phyloP scores from a whole-genome alignment of 2,797 vertebrate species.

The Leuciscus waleckii region DNA sequence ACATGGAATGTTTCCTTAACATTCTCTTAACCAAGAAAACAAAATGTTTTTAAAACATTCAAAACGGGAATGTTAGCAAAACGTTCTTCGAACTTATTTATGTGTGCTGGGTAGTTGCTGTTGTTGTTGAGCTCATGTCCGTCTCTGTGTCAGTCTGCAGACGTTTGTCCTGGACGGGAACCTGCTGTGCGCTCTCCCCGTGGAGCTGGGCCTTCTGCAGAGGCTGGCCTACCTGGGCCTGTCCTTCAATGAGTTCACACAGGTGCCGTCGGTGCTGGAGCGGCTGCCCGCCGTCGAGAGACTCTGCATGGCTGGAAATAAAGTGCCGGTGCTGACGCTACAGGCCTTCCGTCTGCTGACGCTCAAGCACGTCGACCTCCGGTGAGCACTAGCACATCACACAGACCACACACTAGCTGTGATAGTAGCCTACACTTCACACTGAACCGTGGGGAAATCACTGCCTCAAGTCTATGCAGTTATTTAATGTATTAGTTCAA shows the following conservation, averaged over 20 bases:
- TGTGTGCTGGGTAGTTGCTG: background rate
- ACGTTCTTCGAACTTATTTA: background rate
- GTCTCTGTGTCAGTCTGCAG: constrained; percentile 83
- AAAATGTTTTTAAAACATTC: too few species aligned
- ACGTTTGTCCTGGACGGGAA: constrained; percentile 96
- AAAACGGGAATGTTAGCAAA: background rate
- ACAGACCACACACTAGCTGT: background rate
- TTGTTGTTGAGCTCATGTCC: background rate
- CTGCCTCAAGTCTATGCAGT: background rate
- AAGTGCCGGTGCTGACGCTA: constrained; percentile 82
- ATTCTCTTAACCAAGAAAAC: background rate
- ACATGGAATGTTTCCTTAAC: background rate
- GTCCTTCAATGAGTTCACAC: constrained; percentile 93
- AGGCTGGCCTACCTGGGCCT: constrained; percentile 90
- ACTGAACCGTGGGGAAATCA: background rate
- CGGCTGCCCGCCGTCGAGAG: constrained; percentile 89
- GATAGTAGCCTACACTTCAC: background rate
- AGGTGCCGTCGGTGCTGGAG: constrained; percentile 90
- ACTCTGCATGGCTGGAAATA: constrained; percentile 96
- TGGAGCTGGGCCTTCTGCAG: constrained; percentile 87
- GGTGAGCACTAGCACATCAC: constrained; percentile 74
- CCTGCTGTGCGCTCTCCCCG: constrained; percentile 88
- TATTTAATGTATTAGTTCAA: background rate
- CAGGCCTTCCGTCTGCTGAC: constrained; percentile 87
- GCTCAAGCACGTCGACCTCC: constrained; percentile 92